Evolutionary conservation across 1,140 invertebrate species (phyloP).

Genomic region (Pissodes strobi): DNA sequence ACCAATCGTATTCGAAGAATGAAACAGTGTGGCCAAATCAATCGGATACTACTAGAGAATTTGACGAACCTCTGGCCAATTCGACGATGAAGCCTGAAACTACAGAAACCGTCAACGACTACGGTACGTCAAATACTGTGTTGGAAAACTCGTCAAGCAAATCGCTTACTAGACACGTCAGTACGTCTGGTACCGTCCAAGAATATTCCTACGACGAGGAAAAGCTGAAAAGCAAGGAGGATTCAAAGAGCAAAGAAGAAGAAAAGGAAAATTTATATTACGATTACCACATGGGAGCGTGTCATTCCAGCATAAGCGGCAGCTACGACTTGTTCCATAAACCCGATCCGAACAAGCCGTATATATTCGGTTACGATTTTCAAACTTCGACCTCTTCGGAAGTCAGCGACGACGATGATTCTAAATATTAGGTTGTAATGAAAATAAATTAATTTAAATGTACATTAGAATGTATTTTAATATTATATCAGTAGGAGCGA

Average conservation of each 20-base stretch:
- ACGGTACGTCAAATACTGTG: not conserved
- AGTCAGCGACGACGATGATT: conserved; percentile 23
- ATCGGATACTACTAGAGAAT: no score
- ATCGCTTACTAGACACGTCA: not conserved
- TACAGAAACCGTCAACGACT: not conserved
- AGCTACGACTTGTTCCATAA: conserved; percentile 38
- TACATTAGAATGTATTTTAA: no score
- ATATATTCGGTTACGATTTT: conserved; percentile 50
- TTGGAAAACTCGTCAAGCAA: not conserved
- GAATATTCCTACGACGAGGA: not conserved
- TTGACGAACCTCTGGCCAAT: not conserved
- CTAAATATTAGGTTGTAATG: not conserved
- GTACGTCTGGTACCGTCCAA: not conserved
- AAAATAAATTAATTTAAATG: no score
- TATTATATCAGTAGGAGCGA: no score
- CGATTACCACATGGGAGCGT: conserved; percentile 42
- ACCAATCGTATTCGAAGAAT: not conserved
- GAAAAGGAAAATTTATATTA: not conserved
- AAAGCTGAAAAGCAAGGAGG: not conserved
- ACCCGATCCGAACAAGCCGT: conserved; percentile 37
- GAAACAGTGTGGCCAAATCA: not conserved
- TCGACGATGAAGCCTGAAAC: conserved; percentile 1
- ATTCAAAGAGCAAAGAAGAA: not conserved
- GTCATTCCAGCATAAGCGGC: conserved; percentile 49
- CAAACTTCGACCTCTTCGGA: conserved; percentile 41